phyloP scores from a whole-genome alignment of 1,140 invertebrate species.

The Homalodisca vitripennis region DNA sequence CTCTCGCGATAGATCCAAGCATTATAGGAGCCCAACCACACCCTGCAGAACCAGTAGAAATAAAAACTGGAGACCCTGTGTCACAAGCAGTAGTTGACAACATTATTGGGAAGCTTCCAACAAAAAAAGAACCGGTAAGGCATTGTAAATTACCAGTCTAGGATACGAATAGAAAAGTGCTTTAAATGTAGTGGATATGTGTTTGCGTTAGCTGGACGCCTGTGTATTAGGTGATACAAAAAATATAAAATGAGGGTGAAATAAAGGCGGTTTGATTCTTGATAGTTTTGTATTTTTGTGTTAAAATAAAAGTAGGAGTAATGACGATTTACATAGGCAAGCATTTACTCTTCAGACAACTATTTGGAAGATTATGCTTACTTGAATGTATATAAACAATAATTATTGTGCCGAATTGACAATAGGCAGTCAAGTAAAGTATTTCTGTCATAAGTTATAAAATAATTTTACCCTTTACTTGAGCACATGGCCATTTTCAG shows the following conservation, averaged over 20 bases:
- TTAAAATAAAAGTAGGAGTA: not conserved
- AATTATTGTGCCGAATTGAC: too few relatives aligned
- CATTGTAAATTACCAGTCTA: too few relatives aligned
- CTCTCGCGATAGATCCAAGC: slow-evolving; percentile 27
- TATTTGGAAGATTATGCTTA: too few relatives aligned
- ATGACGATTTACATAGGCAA: too few relatives aligned
- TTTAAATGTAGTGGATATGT: slow-evolving; percentile 1
- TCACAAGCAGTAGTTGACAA: slow-evolving; percentile 56
- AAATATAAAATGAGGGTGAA: not conserved
- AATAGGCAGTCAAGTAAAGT: too few relatives aligned
- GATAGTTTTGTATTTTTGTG: not conserved
- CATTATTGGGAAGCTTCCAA: slow-evolving; percentile 54
- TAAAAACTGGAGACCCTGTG: slow-evolving; percentile 48
- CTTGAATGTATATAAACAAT: too few relatives aligned
- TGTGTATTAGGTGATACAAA: not conserved
- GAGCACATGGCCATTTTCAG: too few relatives aligned
- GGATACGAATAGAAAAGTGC: not conserved
- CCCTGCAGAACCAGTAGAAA: not conserved
- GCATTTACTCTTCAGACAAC: too few relatives aligned
- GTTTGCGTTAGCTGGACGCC: not conserved
- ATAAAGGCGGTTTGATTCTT: not conserved
- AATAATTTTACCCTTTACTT: too few relatives aligned
- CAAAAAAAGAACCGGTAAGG: slow-evolving; percentile 50
- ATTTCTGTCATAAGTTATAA: too few relatives aligned
- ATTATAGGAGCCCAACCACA: slow-evolving; percentile 27